phyloP scores from a whole-genome alignment of 2,797 vertebrate genomes.

The Pipistrellus pipistrellus region DNA sequence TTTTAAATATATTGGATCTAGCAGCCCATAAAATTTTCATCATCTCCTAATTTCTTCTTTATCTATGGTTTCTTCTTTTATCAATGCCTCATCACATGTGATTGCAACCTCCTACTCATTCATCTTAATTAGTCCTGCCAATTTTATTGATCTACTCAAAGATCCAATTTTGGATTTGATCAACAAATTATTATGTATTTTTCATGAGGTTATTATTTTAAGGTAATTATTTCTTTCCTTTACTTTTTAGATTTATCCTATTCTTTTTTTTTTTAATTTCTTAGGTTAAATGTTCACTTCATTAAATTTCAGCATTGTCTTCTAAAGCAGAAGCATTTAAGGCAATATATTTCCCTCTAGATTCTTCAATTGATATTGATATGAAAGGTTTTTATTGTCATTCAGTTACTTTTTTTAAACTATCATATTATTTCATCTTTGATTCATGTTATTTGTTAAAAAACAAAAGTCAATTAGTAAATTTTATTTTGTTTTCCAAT shows the following conservation, averaged over 20 bases:
- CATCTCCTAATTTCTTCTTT: background rate
- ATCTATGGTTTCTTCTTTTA: background rate
- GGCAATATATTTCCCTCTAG: background rate
- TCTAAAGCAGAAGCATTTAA: constrained; percentile 31
- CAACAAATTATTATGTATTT: background rate
- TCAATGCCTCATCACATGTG: background rate
- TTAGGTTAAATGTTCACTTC: background rate
- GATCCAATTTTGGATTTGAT: background rate
- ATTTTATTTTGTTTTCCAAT: background rate
- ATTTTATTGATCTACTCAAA: background rate
- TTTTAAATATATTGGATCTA: background rate
- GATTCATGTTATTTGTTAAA: constrained; percentile 18
- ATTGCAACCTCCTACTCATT: background rate
- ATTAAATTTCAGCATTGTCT: background rate
- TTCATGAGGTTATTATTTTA: constrained; percentile 5
- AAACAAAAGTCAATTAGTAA: background rate
- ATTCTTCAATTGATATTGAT: background rate
- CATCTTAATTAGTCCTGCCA: background rate
- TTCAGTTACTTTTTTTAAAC: background rate
- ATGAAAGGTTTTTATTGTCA: background rate
- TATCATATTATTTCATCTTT: constrained; percentile 9
- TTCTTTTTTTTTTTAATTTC: constrained; percentile 22
- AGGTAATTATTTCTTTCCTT: background rate
- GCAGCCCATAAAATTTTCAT: background rate
- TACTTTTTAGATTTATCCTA: background rate